Evolutionary conservation across 2,113 vertebrate genomes (phyloP).

Genomic region (Hiodon tergisus): DNA sequence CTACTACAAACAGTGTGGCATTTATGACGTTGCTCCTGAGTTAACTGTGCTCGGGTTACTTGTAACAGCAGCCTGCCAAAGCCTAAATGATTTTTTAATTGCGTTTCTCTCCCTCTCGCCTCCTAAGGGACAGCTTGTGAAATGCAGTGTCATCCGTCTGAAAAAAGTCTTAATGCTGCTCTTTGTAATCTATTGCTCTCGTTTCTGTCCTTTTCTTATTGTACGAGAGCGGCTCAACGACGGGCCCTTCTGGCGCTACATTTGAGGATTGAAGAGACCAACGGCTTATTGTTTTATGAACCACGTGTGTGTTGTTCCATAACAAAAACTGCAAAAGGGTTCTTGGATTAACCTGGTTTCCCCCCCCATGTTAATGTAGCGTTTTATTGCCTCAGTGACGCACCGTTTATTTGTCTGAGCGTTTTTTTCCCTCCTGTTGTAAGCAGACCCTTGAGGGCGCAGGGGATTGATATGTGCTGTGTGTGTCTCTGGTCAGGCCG

Average conservation of each 20-base stretch:
- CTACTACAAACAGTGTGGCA: no score
- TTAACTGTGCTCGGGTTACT: neutral
- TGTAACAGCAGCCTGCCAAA: neutral
- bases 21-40: neutral
- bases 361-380: no score
- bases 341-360: no score
- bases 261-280: no score
- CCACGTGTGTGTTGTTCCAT: no score
- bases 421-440: no score
- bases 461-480: neutral
- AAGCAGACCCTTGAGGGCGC: no score
- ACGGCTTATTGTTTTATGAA: no score
- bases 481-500: slow-evolving; percentile 60
- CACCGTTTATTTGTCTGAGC: no score
- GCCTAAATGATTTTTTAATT: slow-evolving; percentile 13
- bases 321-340: no score
- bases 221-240: neutral
- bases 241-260: no score
- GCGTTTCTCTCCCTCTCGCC: neutral
- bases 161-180: neutral
- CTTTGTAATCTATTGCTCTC: neutral
- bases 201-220: neutral
- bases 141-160: neutral
- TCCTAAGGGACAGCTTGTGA: neutral
- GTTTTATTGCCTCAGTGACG: no score